These are phyloP conservation scores for Donacobius atricapilla DNA, from an alignment of 2,113 vertebrate genomes.

Conservation along the genomic window DNA sequence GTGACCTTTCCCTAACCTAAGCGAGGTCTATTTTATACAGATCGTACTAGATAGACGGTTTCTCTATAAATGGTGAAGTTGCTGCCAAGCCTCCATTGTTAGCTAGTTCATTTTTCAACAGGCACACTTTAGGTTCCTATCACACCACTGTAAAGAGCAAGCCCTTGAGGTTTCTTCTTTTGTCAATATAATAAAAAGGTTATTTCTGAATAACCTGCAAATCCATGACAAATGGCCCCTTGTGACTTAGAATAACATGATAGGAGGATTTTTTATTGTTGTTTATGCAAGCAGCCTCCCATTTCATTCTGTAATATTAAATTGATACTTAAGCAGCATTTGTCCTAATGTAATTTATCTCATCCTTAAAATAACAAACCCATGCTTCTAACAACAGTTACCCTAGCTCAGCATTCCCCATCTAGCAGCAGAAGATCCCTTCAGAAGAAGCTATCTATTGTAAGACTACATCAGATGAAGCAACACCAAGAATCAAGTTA, in stretches of 20 bases:
- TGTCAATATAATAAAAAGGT: conserved; percentile 12
- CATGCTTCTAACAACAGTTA: not conserved
- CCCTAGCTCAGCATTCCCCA: not conserved
- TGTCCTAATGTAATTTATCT: not conserved
- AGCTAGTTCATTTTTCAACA: conserved; percentile 45
- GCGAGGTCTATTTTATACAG: conserved; percentile 64
- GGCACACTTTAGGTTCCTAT: conserved; percentile 39
- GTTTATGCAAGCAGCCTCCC: not conserved
- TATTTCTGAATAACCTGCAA: conserved; percentile 30
- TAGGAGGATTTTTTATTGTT: not conserved
- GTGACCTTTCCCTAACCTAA: conserved; percentile 77
- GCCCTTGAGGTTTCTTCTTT: conserved; percentile 39
- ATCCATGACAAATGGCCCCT: not conserved
- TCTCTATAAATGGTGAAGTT: conserved; percentile 21
- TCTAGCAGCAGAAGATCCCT: not conserved
- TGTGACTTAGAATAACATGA: not conserved
- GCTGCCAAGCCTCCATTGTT: conserved; percentile 50
- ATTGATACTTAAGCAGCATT: not conserved
- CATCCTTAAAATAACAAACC: not conserved
- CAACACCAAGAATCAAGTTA: not conserved
- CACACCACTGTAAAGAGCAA: conserved; percentile 15
- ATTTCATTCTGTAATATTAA: not conserved
- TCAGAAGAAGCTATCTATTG: not conserved
- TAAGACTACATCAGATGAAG: not conserved
- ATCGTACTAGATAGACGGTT: conserved; percentile 28